These are phyloP conservation scores for Spodoptera litura DNA, from an alignment of 1,140 invertebrate genomes.

Conservation along the genomic window DNA sequence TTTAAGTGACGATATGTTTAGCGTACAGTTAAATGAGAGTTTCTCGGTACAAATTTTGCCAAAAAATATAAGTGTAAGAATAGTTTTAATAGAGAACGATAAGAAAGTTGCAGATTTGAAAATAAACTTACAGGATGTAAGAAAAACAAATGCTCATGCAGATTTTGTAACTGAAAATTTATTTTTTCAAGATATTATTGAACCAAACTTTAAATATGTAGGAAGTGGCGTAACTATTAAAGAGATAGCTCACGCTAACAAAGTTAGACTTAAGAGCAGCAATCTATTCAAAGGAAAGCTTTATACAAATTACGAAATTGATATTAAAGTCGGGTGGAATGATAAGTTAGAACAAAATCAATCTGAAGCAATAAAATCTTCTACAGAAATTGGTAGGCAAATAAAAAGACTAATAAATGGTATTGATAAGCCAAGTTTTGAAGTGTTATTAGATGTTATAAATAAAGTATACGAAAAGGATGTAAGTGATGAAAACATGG, in stretches of 20 bases:
- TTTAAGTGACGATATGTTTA: conserved; percentile 49
- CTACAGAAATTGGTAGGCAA: conserved; percentile 60
- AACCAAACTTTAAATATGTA: conserved; percentile 63
- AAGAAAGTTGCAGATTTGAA: conserved; percentile 60
- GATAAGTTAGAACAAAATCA: conserved; percentile 63
- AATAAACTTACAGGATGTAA: conserved; percentile 62
- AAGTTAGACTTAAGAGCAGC: conserved; percentile 73
- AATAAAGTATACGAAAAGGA: conserved; percentile 70
- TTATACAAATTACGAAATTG: conserved; percentile 63
- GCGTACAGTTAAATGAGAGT: conserved; percentile 65
- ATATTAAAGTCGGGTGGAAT: conserved; percentile 72
- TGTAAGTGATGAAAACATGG: conserved; percentile 63
- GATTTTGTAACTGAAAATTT: conserved; percentile 57
- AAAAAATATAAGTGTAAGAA: conserved; percentile 62
- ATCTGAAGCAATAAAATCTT: conserved; percentile 60
- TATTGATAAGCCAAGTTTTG: conserved; percentile 61
- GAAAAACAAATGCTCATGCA: conserved; percentile 51
- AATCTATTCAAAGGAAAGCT: conserved; percentile 73
- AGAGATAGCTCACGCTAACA: conserved; percentile 68
- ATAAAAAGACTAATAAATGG: conserved; percentile 66
- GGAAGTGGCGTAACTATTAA: conserved; percentile 74
- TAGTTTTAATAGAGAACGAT: conserved; percentile 71
- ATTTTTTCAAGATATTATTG: conserved; percentile 56
- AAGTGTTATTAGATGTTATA: conserved; percentile 63
- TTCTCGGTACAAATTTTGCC: conserved; percentile 76